phyloP scores from a whole-genome alignment of 2,888 invertebrate genomes.

The Bhutanitis thaidina region DNA sequence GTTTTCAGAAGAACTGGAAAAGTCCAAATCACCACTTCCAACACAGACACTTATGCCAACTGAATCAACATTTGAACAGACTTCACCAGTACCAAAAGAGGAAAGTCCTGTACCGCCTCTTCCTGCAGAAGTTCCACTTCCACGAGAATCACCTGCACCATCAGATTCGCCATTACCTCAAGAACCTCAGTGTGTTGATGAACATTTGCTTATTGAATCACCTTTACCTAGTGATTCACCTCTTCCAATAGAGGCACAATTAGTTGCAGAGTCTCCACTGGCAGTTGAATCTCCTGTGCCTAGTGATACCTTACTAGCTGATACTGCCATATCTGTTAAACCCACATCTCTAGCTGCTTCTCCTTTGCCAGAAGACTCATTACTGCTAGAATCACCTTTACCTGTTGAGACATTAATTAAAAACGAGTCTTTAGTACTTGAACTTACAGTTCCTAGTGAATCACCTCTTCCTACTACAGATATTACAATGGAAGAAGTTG shows the following conservation, averaged over 20 bases:
- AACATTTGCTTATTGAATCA: slow-evolving; percentile 28
- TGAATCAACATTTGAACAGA: background rate
- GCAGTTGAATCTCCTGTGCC: slow-evolving; percentile 1
- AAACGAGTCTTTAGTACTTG: background rate
- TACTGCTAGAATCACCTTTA: background rate
- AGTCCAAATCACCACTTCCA: background rate
- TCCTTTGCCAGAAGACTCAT: background rate
- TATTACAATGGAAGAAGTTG: background rate
- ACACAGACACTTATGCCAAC: slow-evolving; percentile 22
- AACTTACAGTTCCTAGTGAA: background rate
- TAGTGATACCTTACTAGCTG: background rate
- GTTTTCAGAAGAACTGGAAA: background rate
- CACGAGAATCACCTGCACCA: slow-evolving; percentile 28
- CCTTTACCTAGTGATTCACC: slow-evolving; percentile 32
- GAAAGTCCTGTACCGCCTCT: slow-evolving; percentile 23
- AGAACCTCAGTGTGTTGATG: slow-evolving; percentile 30
- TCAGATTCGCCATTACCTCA: slow-evolving; percentile 27
- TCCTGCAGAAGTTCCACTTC: slow-evolving; percentile 24
- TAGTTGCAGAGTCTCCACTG: slow-evolving; percentile 30
- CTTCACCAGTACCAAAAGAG: slow-evolving; percentile 23
- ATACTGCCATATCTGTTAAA: background rate
- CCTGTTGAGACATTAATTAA: background rate
- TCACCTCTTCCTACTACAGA: slow-evolving; percentile 3
- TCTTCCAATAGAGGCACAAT: slow-evolving; percentile 27
- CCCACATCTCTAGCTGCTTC: background rate